Evolutionary conservation across 2,888 invertebrate genomes (phyloP), one percentile per base, ranked within the genome.

Genomic region (Apantesis nais): DNA sequence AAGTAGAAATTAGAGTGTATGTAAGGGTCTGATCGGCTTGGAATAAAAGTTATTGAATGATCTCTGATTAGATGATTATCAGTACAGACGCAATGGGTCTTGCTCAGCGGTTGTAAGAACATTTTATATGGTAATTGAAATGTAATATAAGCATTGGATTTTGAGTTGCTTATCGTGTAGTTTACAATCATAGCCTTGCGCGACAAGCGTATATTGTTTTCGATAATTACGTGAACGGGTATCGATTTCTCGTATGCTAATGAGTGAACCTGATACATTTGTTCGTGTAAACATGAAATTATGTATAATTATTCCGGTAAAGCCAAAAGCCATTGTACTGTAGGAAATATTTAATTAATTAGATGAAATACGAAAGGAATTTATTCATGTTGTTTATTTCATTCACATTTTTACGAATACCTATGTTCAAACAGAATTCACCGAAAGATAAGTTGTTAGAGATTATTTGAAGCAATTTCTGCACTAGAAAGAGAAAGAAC

Each of bases 1-100:
- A 79, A 83, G 86, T 77, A 80, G 75, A 75, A 79, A 85, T 85
- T 88, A 73, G 80, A 77, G 83, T 83, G 86, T 55, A 68, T 75
- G 62, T 67, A 64, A 65, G 67, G 44, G 62, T 77, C 81, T 83
- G 85, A 90, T 90, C 85, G 87, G 88, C 83, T 88, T 82, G 85
- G 87, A 92, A 92, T 93, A 91, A 94, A 92, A 92, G 89, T 92
- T 92, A 92, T 93, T 92, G 92, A 93, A 93, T 92, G 93, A 92
- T 93, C 91, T 89, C 86, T 90, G 93, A 94, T 93, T 92, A 95
- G 94, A 95, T 95, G 93, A 95, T 95, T 95, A 94, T 95, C 94
- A 87, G 84, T 85, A 85, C 88, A 88, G 88, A 90, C 91, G 91
- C 89, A 89, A 90, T 90, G 86, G 86, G 84, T 86, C 88, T 88